Conservation (phyloP, 1,140 invertebrate species). For the Eufriesea mexicana region DNA sequence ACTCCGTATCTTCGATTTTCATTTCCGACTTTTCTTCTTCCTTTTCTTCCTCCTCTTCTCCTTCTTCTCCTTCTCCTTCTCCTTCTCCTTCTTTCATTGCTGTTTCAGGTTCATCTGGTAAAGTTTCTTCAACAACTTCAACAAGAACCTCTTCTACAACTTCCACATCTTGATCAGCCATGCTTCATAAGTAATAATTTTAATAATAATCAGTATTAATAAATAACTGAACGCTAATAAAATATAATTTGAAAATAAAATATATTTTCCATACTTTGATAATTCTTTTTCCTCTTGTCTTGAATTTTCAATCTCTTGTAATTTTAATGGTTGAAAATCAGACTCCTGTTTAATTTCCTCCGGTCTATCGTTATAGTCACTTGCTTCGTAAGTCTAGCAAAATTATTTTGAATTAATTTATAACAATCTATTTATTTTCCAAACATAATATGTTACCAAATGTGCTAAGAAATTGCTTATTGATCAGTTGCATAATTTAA, state of each 20-base stretch:
- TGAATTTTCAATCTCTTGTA: background rate
- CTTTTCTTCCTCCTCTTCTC: background rate
- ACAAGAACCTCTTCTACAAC: constrained; percentile 17
- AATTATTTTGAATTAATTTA: background rate
- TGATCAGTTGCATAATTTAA: constrained; percentile 11
- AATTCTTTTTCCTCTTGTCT: background rate
- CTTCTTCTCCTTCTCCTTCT: background rate
- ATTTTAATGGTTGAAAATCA: background rate
- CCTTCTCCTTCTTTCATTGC: background rate
- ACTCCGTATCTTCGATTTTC: background rate
- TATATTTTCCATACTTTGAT: background rate
- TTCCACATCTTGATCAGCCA: constrained; percentile 32
- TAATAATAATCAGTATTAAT: background rate
- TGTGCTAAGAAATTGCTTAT: background rate
- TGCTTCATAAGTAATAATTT: constrained; percentile 32
- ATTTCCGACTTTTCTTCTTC: background rate
- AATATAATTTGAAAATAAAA: background rate
- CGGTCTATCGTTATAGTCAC: constrained; percentile 1
- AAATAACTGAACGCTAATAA: background rate
- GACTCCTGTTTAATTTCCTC: background rate
- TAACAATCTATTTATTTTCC: background rate
- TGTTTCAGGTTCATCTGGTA: background rate
- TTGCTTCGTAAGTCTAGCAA: background rate
- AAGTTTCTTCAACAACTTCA: background rate
- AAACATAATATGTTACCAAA: background rate